Evolutionary conservation across 2,113 vertebrate genomes (phyloP).

Genomic region (Catharus bicknelli): DNA sequence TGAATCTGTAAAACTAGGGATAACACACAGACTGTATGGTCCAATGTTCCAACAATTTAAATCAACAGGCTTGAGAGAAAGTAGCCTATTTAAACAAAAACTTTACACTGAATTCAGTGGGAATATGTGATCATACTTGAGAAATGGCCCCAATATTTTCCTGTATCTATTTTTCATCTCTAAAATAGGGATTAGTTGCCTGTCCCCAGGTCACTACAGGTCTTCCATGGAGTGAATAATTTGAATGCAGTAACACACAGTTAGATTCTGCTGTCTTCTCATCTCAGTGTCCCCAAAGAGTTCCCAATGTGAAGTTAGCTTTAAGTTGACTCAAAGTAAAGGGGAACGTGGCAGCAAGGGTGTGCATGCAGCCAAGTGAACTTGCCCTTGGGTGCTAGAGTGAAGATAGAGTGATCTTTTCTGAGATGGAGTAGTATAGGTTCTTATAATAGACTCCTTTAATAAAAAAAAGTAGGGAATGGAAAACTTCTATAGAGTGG

Average conservation of each 20-base stretch:
- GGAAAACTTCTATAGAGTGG: neutral
- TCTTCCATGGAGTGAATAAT: neutral
- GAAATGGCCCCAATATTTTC: neutral
- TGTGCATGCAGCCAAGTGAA: neutral
- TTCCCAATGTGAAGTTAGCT: neutral
- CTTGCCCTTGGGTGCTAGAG: neutral
- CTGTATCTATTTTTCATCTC: neutral
- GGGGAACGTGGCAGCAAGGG: rapidly evolving
- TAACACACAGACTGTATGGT: neutral
- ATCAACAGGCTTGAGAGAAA: neutral
- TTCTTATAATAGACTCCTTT: neutral
- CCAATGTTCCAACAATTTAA: neutral
- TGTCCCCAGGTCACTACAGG: neutral
- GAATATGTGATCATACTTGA: neutral
- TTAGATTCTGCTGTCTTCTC: neutral
- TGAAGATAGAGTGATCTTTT: neutral
- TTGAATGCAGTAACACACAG: neutral
- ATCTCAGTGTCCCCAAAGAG: neutral
- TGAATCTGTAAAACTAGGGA: neutral
- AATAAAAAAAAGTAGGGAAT: neutral
- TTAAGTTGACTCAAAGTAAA: neutral
- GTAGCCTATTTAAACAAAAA: neutral
- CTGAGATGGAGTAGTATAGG: neutral
- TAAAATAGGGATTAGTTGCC: neutral
- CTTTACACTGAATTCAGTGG: neutral